phyloP scores from a whole-genome alignment of 2,888 invertebrate genomes.

The Ophioninae sp. region DNA sequence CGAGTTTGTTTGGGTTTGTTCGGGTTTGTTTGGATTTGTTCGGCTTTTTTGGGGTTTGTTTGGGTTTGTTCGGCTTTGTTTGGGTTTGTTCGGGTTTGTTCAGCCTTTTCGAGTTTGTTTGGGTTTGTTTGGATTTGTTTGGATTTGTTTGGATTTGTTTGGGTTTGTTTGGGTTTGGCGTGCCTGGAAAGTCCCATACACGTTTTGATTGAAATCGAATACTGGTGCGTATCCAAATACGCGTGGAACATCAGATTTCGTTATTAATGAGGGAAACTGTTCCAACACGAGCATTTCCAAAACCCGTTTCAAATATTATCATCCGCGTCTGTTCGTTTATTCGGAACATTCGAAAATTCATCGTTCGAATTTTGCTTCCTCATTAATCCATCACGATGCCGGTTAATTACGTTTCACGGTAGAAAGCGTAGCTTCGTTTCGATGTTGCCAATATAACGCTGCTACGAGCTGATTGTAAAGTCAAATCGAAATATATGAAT shows the following conservation, averaged over 20 bases:
- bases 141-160: too few relatives aligned
- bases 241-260: not conserved
- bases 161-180: too few relatives aligned
- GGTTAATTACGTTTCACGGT: conserved; percentile 44
- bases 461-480: not conserved
- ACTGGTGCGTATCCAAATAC: not conserved
- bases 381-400: conserved; percentile 35
- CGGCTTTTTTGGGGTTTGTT: not conserved
- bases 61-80: not conserved
- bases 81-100: too few relatives aligned
- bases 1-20: too few relatives aligned
- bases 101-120: too few relatives aligned
- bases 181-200: too few relatives aligned
- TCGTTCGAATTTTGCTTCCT: conserved; percentile 26
- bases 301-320: not conserved
- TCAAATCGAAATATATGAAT: not conserved
- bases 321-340: not conserved
- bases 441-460: not conserved
- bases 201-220: not conserved
- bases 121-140: too few relatives aligned
- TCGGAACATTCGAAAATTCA: not conserved
- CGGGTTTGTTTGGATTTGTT: too few relatives aligned
- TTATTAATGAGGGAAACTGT: conserved; percentile 29
- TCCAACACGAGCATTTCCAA: conserved; percentile 18
- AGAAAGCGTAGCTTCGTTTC: not conserved